Conservation (phyloP, 2,797 vertebrate species). For the Myotis daubentonii region DNA sequence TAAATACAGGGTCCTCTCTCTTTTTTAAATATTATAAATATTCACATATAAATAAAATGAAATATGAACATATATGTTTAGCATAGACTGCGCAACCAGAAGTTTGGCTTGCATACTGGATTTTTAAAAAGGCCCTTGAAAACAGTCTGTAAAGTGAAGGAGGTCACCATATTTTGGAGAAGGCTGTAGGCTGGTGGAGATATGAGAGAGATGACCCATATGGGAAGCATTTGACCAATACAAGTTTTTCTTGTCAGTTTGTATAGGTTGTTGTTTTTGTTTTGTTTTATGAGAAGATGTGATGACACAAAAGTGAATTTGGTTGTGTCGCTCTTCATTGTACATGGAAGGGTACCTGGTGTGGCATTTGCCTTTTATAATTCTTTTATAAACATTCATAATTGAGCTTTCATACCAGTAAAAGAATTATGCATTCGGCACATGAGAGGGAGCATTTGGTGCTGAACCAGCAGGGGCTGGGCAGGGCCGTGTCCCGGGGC, state of each 20-base stretch:
- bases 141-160: not conserved
- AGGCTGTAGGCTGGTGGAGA: not conserved
- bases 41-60: conserved; percentile 3
- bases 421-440: not conserved
- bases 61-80: not conserved
- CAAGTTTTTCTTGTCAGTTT: too few relatives aligned
- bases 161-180: not conserved
- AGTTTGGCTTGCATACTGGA: not conserved
- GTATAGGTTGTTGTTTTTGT: too few relatives aligned
- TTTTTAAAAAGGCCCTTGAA: not conserved
- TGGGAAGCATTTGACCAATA: not conserved
- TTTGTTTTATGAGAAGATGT: too few relatives aligned
- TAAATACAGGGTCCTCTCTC: not conserved
- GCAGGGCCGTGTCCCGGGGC: not conserved
- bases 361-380: not conserved
- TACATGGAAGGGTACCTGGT: not conserved
- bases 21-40: not conserved
- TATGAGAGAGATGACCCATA: not conserved
- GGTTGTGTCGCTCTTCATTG: not conserved
- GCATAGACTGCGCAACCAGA: not conserved
- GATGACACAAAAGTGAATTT: too few relatives aligned
- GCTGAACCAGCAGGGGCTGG: not conserved
- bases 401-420: not conserved
- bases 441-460: not conserved
- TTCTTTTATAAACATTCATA: conserved; percentile 1